phyloP scores from a whole-genome alignment of 1,140 invertebrate genomes.

The Danaus plexippus region DNA sequence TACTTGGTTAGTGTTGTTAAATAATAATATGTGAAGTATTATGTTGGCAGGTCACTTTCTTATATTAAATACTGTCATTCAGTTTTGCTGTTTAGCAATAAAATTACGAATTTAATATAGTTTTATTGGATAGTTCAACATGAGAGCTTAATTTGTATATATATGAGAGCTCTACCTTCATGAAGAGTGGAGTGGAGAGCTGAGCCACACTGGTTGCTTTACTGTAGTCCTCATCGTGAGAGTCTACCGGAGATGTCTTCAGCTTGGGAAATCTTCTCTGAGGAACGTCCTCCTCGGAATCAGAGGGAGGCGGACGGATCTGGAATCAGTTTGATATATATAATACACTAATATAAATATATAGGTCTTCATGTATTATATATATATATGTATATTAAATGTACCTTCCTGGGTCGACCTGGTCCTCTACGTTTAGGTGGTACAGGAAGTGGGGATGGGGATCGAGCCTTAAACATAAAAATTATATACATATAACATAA shows the following conservation, averaged over 20 bases:
- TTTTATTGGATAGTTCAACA: too few relatives aligned
- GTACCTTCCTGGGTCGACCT: slow-evolving; percentile 58
- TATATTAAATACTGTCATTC: too few relatives aligned
- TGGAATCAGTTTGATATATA: slow-evolving; percentile 15
- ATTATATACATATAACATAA: background rate
- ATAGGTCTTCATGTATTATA: too few relatives aligned
- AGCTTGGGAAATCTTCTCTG: slow-evolving; percentile 34
- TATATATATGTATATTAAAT: background rate
- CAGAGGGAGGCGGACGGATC: slow-evolving; percentile 50
- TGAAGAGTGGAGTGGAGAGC: slow-evolving; percentile 45
- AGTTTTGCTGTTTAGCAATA: too few relatives aligned
- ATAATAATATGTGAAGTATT: too few relatives aligned
- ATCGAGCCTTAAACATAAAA: slow-evolving; percentile 34
- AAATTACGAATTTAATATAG: too few relatives aligned
- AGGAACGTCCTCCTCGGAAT: slow-evolving; percentile 43
- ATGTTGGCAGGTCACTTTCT: too few relatives aligned
- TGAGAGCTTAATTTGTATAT: background rate
- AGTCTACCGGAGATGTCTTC: slow-evolving; percentile 28
- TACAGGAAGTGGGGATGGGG: slow-evolving; percentile 42
- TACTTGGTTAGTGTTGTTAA: too few relatives aligned
- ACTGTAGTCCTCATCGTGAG: slow-evolving; percentile 38
- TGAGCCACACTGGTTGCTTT: slow-evolving; percentile 50
- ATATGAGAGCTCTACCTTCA: slow-evolving; percentile 39
- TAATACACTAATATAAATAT: too few relatives aligned
- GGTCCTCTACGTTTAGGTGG: slow-evolving; percentile 49